Evolutionary conservation across 1,140 invertebrate species (phyloP).

Genomic region (Drosophila novamexicana): DNA sequence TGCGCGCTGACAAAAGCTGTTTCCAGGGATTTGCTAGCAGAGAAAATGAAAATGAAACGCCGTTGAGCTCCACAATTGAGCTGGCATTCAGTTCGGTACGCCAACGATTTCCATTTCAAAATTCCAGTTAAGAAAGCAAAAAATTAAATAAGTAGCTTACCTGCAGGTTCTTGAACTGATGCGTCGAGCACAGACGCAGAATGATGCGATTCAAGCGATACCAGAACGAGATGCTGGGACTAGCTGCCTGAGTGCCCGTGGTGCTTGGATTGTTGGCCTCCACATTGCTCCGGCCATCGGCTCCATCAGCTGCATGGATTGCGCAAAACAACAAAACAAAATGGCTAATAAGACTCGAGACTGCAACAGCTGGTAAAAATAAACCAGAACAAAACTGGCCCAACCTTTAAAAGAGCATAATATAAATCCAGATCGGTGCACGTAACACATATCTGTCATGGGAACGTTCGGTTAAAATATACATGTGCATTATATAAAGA

Average conservation of each 20-base stretch:
- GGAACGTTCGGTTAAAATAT: no score
- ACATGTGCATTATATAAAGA: no score
- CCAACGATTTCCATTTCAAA: background rate
- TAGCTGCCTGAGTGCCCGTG: constrained; percentile 55
- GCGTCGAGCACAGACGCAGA: constrained; percentile 86
- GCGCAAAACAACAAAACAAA: background rate
- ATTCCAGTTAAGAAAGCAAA: background rate
- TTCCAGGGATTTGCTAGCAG: constrained; percentile 16
- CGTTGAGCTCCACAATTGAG: constrained; percentile 33
- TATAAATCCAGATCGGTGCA: no score
- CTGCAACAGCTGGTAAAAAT: no score
- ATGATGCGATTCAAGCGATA: constrained; percentile 83
- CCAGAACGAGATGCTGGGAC: constrained; percentile 83
- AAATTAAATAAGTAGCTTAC: constrained; percentile 83
- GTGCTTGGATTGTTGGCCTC: constrained; percentile 68
- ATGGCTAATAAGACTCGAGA: no score
- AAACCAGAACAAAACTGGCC: no score
- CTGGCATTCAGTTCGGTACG: background rate
- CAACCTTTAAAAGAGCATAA: no score
- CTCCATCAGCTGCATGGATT: constrained; percentile 38
- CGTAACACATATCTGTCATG: no score
- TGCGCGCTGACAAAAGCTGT: background rate
- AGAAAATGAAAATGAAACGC: constrained; percentile 21
- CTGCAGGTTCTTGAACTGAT: constrained; percentile 90
- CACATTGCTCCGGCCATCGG: constrained; percentile 49